Evolutionary conservation across 2,113 vertebrate species (phyloP), one percentile per base, ranked within the genome.

Genomic region (Apaloderma vittatum): DNA sequence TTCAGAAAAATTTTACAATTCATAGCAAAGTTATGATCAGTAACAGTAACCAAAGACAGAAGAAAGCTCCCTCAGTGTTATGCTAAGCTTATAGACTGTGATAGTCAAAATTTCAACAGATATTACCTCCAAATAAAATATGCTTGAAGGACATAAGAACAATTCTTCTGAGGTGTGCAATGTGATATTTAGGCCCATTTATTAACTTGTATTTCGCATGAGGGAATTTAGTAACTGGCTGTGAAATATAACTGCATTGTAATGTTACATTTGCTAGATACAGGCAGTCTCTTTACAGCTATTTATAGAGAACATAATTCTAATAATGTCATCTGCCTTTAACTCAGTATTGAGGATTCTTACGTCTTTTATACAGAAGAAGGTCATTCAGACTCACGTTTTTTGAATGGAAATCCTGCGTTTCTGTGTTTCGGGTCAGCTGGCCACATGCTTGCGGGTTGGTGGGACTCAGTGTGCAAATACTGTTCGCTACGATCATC

Each of bases 171-270:
- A 93, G 22, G 2, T 85, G 24, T 61, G 46, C 54, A 77, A 26
- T 45, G 54, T 67, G 70, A 75, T 83, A 76, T 89, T 94, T 83
- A 83, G 67, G 62, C n/a, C 40, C n/a, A 54, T 96, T 96, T 94
- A 77, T 94, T 97, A 85, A 93, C 95, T 86, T 77, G 34, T 49
- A 89, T 91, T 94, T 96, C 95, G 49, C 92, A 91, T 65, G 10
- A 82, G 86, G 95, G 93, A 94, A 73, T 94, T 90, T 79, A 63
- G 67, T 55, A 95, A 78, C 78, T 84, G 81, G 68, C 79, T 90
- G 45, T 87, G 88, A 93, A 95, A 92, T 88, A 70, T 12, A 88
- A 78, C 75, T 51, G 55, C 67, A 54, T 13, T 62, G 61, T 93
- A 94, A 91, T 75, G 32, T 74, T 94, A 51, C 45, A 49, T 94